A percentile compares a stretch with the other conserved stretches of the same genome.
phyloP scores from a whole-genome alignment of 2,797 vertebrate genomes.

The Cyclopterus lumpus region DNA sequence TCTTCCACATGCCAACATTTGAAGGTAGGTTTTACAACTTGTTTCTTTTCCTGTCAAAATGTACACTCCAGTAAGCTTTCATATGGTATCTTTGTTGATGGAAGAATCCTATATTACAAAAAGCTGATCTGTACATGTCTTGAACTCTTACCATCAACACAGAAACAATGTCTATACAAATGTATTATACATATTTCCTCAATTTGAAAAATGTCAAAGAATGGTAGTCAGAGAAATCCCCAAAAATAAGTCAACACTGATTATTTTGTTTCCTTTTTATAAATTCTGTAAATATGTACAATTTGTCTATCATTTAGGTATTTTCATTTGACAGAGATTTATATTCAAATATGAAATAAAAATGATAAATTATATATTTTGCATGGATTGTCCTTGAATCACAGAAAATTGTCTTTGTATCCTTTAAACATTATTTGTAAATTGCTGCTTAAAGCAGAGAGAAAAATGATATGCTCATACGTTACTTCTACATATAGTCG shows the following conservation, averaged over 20 bases:
- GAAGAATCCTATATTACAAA: slow-evolving; percentile 38
- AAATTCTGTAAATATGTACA: slow-evolving; percentile 82
- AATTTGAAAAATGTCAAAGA: slow-evolving; percentile 48
- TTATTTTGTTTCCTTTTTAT: slow-evolving; percentile 82
- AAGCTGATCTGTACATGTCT: slow-evolving; percentile 53
- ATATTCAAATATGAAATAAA: slow-evolving; percentile 86
- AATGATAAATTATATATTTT: slow-evolving; percentile 77
- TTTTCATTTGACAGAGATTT: slow-evolving; percentile 87
- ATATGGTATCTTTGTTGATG: slow-evolving; percentile 33
- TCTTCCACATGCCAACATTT: slow-evolving; percentile 61
- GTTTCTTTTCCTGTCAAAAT: slow-evolving; percentile 21
- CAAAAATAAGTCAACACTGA: slow-evolving; percentile 63
- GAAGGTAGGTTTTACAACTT: slow-evolving; percentile 32
- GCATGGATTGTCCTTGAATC: slow-evolving; percentile 11
- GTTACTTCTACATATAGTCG: not conserved
- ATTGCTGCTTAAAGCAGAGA: not conserved
- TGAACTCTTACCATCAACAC: slow-evolving; percentile 52
- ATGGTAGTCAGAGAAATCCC: slow-evolving; percentile 55
- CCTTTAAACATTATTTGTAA: not conserved
- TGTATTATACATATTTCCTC: slow-evolving; percentile 48
- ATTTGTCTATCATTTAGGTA: slow-evolving; percentile 84
- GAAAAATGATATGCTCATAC: not conserved
- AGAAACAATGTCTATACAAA: slow-evolving; percentile 51
- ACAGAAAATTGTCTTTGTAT: not conserved
- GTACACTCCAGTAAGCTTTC: slow-evolving; percentile 42